phyloP scores from a whole-genome alignment of 30 jellyfish, hydroid and myxozoan species.

The Hydractinia echinata region DNA sequence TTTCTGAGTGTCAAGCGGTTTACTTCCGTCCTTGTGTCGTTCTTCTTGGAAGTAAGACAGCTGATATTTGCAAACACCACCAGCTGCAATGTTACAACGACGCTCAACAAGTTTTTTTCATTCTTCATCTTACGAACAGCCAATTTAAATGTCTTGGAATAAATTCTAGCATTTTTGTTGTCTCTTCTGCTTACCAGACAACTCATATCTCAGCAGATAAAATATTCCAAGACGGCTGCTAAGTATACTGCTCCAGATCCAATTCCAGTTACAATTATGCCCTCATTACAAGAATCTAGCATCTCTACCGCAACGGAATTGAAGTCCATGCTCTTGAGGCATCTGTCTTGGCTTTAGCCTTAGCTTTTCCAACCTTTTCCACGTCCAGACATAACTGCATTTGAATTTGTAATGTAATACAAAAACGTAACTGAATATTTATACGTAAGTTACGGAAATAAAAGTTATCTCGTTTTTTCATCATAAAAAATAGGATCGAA shows the following conservation, averaged over 20 bases:
- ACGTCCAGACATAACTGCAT: constrained; percentile 97
- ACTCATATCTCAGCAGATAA: constrained; percentile 94
- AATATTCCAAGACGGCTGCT: constrained; percentile 95
- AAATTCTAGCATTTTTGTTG: constrained; percentile 81
- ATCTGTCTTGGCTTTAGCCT: constrained; percentile 60
- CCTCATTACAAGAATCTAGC: constrained; percentile 76
- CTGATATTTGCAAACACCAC: constrained; percentile 86
- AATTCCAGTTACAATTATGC: constrained; percentile 70
- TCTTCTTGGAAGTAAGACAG: constrained; percentile 88
- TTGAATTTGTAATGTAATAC: too few relatives aligned
- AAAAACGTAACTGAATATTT: too few relatives aligned
- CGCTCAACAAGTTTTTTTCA: constrained; percentile 69
- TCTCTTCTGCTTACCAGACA: constrained; percentile 98
- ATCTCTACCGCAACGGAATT: constrained; percentile 87
- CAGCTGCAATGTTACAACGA: constrained; percentile 92
- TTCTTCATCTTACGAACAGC: constrained; percentile 98
- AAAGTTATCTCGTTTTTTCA: too few relatives aligned
- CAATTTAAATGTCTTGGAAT: constrained; percentile 83
- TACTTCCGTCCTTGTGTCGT: constrained; percentile 15
- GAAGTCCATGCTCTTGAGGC: constrained; percentile 92
- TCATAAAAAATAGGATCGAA: too few relatives aligned
- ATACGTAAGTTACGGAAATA: too few relatives aligned
- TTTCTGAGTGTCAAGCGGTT: not conserved
- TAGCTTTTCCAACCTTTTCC: constrained; percentile 81
- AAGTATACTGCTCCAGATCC: constrained; percentile 93